These are phyloP conservation scores for Panthera leo DNA, from an alignment of 2,113 vertebrate species.

Conservation along the genomic window DNA sequence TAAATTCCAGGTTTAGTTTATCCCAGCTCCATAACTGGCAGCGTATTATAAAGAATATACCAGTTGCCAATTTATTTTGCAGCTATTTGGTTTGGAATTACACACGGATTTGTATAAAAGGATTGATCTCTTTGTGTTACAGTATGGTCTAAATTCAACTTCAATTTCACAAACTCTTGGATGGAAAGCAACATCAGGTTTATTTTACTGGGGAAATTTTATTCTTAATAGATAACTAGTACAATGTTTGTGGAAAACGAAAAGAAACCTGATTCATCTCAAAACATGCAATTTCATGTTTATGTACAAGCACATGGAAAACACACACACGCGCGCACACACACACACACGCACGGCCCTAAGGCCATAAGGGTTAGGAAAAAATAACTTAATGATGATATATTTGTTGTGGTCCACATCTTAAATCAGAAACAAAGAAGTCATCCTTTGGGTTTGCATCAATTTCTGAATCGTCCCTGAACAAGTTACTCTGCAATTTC, in stretches of 20 bases:
- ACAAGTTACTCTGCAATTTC: constrained; percentile 18
- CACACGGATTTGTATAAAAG: background rate
- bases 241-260: background rate
- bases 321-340: background rate
- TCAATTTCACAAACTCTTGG: background rate
- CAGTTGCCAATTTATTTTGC: constrained; percentile 41
- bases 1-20: constrained; percentile 55
- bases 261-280: background rate
- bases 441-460: background rate
- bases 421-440: constrained; percentile 4
- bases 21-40: background rate
- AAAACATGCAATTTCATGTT: background rate
- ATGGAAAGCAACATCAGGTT: background rate
- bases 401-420: background rate
- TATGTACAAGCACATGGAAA: background rate
- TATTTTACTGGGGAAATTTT: background rate
- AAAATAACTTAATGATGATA: background rate
- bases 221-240: constrained; percentile 5
- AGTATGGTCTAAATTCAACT: constrained; percentile 17
- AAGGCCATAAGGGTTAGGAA: background rate
- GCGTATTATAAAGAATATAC: background rate
- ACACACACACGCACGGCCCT: background rate
- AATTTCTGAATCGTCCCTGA: background rate
- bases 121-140: background rate
- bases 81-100: constrained; percentile 33